A percentile compares a stretch with the other conserved stretches of the same genome.
These are phyloP conservation scores for Charadrius vociferus DNA, from an alignment of 2,113 vertebrate genomes.

Conservation along the genomic window DNA sequence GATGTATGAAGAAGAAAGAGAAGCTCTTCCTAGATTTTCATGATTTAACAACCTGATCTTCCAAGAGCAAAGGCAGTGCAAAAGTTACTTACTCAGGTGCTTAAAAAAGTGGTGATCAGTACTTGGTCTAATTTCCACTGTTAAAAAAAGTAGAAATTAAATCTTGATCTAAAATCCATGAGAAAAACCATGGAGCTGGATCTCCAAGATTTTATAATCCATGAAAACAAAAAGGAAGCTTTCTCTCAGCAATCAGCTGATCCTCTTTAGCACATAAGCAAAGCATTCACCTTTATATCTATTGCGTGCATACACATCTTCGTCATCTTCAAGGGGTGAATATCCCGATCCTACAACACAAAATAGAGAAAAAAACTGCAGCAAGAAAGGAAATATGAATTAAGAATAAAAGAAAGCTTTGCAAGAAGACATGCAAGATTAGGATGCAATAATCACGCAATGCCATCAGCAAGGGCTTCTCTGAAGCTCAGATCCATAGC, in stretches of 20 bases:
- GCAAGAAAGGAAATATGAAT: constrained; percentile 76
- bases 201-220: constrained; percentile 31
- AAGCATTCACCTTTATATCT: constrained; percentile 93
- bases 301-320: constrained; percentile 86
- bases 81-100: constrained; percentile 44
- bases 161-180: constrained; percentile 18
- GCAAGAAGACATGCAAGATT: constrained; percentile 71
- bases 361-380: constrained; percentile 77
- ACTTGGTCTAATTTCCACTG: constrained; percentile 42
- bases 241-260: constrained; percentile 60
- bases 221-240: constrained; percentile 39
- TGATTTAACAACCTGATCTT: constrained; percentile 27
- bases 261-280: constrained; percentile 75
- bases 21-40: constrained; percentile 63
- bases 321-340: constrained; percentile 88
- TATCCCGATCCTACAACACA: constrained; percentile 93
- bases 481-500: constrained; percentile 20
- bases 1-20: constrained; percentile 62
- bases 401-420: constrained; percentile 54
- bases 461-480: constrained; percentile 13
- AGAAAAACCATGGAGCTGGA: not conserved
- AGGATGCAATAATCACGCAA: constrained; percentile 56
- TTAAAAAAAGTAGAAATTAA: constrained; percentile 12
- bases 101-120: constrained; percentile 44
- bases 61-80: constrained; percentile 33